Conservation (phyloP, 2,888 invertebrate genomes). For the Aquatica leii region DNA sequence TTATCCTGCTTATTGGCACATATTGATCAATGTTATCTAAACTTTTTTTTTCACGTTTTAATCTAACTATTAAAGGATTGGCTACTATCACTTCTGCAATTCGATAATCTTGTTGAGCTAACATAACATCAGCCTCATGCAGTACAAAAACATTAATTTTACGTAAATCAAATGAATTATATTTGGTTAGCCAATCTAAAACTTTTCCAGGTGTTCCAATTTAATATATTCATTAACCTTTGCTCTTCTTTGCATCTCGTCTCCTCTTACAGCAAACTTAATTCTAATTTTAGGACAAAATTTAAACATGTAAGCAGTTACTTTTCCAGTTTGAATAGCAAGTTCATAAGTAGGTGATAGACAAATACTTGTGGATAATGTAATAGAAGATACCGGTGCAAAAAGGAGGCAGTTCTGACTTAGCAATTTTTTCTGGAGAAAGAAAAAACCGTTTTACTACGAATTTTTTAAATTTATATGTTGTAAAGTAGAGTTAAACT, state of each 20-base stretch:
- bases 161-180: conserved; percentile 82
- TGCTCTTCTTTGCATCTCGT: conserved; percentile 77
- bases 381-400: conserved; percentile 74
- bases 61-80: conserved; percentile 87
- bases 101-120: conserved; percentile 96
- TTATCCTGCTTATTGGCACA: conserved; percentile 88
- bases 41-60: conserved; percentile 92
- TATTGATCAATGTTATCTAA: conserved; percentile 97
- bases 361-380: conserved; percentile 91
- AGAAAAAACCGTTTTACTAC: too few relatives aligned
- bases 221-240: conserved; percentile 85
- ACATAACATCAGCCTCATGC: conserved; percentile 99
- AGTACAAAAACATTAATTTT: conserved; percentile 93
- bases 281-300: conserved; percentile 91
- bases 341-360: conserved; percentile 98
- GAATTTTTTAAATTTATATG: too few relatives aligned
- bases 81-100: conserved; percentile 95
- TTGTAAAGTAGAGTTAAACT: too few relatives aligned
- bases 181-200: conserved; percentile 91
- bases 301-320: conserved; percentile 95
- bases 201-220: conserved; percentile 99
- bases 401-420: too few relatives aligned
- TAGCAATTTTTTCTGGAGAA: too few relatives aligned
- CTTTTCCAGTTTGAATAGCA: conserved; percentile 96
- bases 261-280: conserved; percentile 93